A percentile compares a stretch with the other conserved stretches of the same genome.
Evolutionary conservation across 2,797 vertebrate genomes (phyloP).

Genomic region (Leucoraja ocellata): DNA sequence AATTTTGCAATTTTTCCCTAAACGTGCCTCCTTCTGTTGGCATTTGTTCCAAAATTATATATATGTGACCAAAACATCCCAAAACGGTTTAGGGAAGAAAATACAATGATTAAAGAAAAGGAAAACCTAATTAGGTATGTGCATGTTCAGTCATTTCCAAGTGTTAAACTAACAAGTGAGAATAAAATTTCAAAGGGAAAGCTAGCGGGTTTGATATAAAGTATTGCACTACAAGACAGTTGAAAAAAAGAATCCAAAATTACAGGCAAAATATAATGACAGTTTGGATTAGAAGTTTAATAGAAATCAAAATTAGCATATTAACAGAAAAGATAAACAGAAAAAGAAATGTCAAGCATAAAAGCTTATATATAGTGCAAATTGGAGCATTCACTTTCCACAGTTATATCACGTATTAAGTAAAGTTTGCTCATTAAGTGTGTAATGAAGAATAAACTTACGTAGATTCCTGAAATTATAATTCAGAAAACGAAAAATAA

Average conservation of each 20-base stretch:
- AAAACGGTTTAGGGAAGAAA: background rate
- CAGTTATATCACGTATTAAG: background rate
- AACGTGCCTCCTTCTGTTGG: conserved; percentile 20
- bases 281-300: background rate
- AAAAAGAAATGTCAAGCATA: background rate
- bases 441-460: background rate
- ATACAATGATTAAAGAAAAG: background rate
- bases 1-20: background rate
- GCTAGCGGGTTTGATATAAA: background rate
- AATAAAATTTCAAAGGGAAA: background rate
- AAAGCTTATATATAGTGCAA: conserved; percentile 3
- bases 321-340: background rate
- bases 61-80: background rate
- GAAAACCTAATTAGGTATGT: background rate
- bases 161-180: background rate
- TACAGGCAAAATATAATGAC: background rate
- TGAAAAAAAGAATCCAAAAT: background rate
- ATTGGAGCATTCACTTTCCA: conserved; percentile 1
- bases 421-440: background rate
- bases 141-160: background rate
- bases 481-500: background rate
- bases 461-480: too few species aligned
- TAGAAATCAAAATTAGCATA: background rate
- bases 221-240: background rate
- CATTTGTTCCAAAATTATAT: background rate